A percentile compares a stretch with the other conserved stretches of the same genome.
phyloP scores from a whole-genome alignment of 2,888 invertebrate species.

The Cosmopolites sordidus region DNA sequence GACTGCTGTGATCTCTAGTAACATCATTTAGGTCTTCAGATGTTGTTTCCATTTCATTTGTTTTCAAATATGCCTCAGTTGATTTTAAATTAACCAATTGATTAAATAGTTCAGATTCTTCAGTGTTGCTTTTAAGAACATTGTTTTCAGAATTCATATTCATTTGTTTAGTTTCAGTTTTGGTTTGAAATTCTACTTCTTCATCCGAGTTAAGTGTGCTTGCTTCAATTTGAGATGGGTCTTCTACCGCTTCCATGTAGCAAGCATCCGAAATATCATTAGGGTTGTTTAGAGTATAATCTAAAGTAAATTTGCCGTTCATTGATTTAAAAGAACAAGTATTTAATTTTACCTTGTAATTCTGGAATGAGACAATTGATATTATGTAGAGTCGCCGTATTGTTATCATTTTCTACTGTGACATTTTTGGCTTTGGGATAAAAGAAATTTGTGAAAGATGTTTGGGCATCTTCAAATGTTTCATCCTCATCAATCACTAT shows the following conservation, averaged over 20 bases:
- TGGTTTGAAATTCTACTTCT: background rate
- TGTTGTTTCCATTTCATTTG: too few relatives aligned
- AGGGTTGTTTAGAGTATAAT: background rate
- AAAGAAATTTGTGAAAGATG: conserved; percentile 3
- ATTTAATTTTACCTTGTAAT: background rate
- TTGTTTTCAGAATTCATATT: too few relatives aligned
- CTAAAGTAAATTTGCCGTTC: background rate
- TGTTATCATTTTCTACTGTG: background rate
- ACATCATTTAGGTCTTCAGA: too few relatives aligned
- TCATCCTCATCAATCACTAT: conserved; percentile 11
- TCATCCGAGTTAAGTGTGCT: background rate
- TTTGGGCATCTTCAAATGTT: conserved; percentile 13
- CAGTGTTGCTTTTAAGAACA: too few relatives aligned
- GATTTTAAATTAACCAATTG: too few relatives aligned
- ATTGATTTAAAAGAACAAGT: too few relatives aligned
- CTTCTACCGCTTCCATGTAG: conserved; percentile 10
- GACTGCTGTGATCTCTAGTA: too few relatives aligned
- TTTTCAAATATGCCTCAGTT: too few relatives aligned
- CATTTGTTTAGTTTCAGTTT: background rate
- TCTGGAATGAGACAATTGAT: conserved; percentile 5
- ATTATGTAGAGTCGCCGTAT: background rate
- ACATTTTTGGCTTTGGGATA: background rate
- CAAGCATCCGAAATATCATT: conserved; percentile 9
- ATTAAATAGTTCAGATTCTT: too few relatives aligned
- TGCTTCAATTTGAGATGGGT: conserved; percentile 1